A percentile compares a stretch with the other conserved stretches of the same genome.
Evolutionary conservation across 1,140 invertebrate genomes (phyloP).

Genomic region (Hormaphis cornu): DNA sequence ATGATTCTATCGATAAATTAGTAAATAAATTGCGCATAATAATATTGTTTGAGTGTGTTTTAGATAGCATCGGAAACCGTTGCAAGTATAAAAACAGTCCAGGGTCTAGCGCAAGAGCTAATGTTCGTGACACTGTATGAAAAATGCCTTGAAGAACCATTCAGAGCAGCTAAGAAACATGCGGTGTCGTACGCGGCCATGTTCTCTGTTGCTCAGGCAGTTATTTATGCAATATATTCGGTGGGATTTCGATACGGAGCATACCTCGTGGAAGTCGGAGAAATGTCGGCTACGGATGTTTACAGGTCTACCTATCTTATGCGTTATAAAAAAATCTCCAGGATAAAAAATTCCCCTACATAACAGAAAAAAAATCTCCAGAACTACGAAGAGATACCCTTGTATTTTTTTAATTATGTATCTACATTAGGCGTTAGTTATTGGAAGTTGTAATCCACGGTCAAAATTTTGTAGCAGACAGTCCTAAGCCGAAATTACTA

Average conservation of each 20-base stretch:
- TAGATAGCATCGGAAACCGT: slow-evolving; percentile 68
- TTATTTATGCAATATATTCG: slow-evolving; percentile 67
- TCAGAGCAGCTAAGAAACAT: slow-evolving; percentile 49
- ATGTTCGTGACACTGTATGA: slow-evolving; percentile 55
- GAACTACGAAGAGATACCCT: too few relatives aligned
- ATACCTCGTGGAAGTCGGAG: slow-evolving; percentile 52
- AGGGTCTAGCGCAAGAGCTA: slow-evolving; percentile 59
- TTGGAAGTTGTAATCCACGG: too few relatives aligned
- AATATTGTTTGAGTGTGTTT: too few relatives aligned
- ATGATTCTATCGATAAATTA: too few relatives aligned
- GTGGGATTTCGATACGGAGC: slow-evolving; percentile 63
- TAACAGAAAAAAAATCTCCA: too few relatives aligned
- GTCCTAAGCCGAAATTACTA: too few relatives aligned
- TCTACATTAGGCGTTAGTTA: too few relatives aligned
- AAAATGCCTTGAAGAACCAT: slow-evolving; percentile 47
- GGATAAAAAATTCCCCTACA: too few relatives aligned
- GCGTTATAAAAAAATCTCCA: too few relatives aligned
- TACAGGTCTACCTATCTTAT: slow-evolving; percentile 54
- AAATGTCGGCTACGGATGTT: slow-evolving; percentile 52
- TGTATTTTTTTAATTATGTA: too few relatives aligned
- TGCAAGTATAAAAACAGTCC: slow-evolving; percentile 67
- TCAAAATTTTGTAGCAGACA: too few relatives aligned
- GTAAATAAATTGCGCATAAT: too few relatives aligned
- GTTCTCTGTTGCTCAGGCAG: slow-evolving; percentile 60
- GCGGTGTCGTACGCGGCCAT: slow-evolving; percentile 55